Base-by-base conservation (phyloP, 2,797 vertebrate species). In the Australoheros facetus region DNA sequence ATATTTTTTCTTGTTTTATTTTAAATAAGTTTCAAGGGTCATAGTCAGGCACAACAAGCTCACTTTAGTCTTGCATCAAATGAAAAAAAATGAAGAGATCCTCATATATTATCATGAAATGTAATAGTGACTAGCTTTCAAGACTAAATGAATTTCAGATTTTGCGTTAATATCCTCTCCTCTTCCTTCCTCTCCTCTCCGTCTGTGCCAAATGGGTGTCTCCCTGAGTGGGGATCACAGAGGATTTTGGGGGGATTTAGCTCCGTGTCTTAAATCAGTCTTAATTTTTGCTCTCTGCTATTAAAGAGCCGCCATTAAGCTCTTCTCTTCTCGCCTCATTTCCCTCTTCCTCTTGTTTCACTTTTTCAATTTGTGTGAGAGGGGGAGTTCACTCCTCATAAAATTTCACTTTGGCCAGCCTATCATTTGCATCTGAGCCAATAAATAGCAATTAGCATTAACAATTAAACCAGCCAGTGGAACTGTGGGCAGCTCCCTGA, bases 371-470 rank as follows among this genome's bases (percentile, higher is more conserved):
- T 99, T 99, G 97, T 97, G 97, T 96, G 97, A 98, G 98, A 98
- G 97, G 97, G 98, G 98, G 98, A 99, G 97, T 99, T 99, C 97
- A 97, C 97, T 98, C 95, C 94, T 99, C 98, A 97, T 99, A 99
- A 99, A 99, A 99, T 99, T 99, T 99, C 98, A 99, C 98, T 99
- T 99, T 99, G 98, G 97, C 97, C 97, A 95, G 97, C 97, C 98
- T 97, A 98, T 98, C 97, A 98, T 99, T 99, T 99, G 98, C 98
- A 99, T 99, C 97, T 97, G 96, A 97, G 98, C 98, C 98, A 99
- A 99, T 99, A 99, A 99, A 99, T 99, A 99, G 98, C 98, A 99
- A 99, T 99, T 99, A 99, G 97, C 97, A 98, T 99, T 99, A 99
- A 99, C 98, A 99, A 99, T 99, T 99, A 99, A 99, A 98, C 97